These are phyloP conservation scores for Platorchestia sp. DNA, from an alignment of 1,140 invertebrate genomes.

Conservation along the genomic window DNA sequence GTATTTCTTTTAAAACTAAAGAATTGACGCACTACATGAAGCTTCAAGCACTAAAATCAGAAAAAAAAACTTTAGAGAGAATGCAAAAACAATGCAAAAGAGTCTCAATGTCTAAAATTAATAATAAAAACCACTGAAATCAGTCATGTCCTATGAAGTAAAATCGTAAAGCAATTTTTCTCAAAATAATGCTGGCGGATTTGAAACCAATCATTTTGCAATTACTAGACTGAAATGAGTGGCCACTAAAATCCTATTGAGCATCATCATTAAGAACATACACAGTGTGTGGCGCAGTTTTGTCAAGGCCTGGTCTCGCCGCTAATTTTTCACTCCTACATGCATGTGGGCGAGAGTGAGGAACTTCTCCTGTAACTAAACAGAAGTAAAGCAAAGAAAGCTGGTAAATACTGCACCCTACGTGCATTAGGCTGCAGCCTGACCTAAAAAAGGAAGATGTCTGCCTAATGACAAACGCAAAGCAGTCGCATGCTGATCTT, in stretches of 20 bases:
- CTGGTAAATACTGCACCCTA: not conserved
- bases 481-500: too few relatives aligned
- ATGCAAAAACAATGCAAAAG: not conserved
- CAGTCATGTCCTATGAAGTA: not conserved
- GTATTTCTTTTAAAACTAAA: too few relatives aligned
- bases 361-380: not conserved
- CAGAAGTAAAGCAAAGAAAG: not conserved
- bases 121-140: not conserved
- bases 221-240: too few relatives aligned
- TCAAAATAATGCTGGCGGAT: not conserved
- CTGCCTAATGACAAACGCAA: too few relatives aligned
- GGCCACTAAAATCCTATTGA: too few relatives aligned
- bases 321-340: too few relatives aligned
- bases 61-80: not conserved
- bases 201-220: not conserved
- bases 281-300: too few relatives aligned
- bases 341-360: not conserved
- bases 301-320: too few relatives aligned
- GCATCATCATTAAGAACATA: too few relatives aligned
- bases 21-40: not conserved
- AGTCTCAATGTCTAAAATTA: not conserved
- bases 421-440: too few relatives aligned
- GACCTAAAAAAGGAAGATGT: too few relatives aligned
- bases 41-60: not conserved
- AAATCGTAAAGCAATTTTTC: not conserved